Evolutionary conservation across 2,888 invertebrate genomes (phyloP).

Genomic region (Dicyrtomina minuta): DNA sequence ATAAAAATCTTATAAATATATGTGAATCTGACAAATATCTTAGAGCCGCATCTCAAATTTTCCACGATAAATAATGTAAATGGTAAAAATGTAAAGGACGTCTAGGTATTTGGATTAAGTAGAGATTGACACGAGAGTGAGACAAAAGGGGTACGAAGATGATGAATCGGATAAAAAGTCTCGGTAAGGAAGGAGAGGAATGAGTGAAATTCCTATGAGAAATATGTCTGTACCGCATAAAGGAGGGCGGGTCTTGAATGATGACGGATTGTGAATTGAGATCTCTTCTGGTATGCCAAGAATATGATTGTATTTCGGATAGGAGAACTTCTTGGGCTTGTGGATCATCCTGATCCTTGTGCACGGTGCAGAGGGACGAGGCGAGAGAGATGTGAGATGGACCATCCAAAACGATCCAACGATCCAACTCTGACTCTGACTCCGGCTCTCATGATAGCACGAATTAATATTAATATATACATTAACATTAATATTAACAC

Average conservation of each 20-base stretch:
- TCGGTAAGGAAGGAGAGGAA: not conserved
- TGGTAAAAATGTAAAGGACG: not conserved
- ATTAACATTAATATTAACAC: too few relatives aligned
- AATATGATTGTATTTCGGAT: slow-evolving; percentile 7
- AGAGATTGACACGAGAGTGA: slow-evolving; percentile 13
- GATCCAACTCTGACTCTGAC: too few relatives aligned
- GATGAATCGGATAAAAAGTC: slow-evolving; percentile 13
- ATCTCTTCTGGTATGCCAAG: slow-evolving; percentile 25
- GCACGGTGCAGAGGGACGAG: too few relatives aligned
- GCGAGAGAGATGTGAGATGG: too few relatives aligned
- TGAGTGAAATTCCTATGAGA: slow-evolving; percentile 26
- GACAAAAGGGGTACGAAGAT: slow-evolving; percentile 18
- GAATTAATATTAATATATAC: too few relatives aligned
- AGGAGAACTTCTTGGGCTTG: not conserved
- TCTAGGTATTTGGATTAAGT: slow-evolving; percentile 19
- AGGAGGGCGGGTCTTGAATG: slow-evolving; percentile 30
- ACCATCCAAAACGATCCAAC: too few relatives aligned
- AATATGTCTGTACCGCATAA: slow-evolving; percentile 9
- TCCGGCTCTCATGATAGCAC: too few relatives aligned
- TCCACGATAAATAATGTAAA: not conserved
- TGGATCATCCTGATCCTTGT: too few relatives aligned
- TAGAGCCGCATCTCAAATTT: too few relatives aligned
- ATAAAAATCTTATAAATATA: too few relatives aligned
- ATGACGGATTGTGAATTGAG: slow-evolving; percentile 33
- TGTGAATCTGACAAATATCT: too few relatives aligned